These are phyloP conservation scores for Eumaeus atala DNA, from an alignment of 1,140 invertebrate genomes.

Conservation along the genomic window DNA sequence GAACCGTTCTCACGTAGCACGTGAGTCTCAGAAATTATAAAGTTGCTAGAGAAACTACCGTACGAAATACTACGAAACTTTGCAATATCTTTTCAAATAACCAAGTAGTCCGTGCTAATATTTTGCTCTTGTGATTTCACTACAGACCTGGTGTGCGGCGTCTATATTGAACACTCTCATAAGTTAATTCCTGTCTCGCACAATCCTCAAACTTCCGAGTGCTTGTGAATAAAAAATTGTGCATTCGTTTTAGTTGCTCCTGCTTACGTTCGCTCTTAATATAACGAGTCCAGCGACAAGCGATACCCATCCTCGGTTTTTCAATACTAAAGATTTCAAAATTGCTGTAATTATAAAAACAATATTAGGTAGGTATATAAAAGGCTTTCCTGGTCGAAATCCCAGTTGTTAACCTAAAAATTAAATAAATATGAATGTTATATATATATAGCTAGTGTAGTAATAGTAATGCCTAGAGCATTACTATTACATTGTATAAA, in stretches of 20 bases:
- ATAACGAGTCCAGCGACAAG: too few relatives aligned
- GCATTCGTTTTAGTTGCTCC: not conserved
- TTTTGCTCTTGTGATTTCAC: constrained; percentile 57
- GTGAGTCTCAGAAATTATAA: constrained; percentile 38
- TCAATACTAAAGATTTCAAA: too few relatives aligned
- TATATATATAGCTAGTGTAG: too few relatives aligned
- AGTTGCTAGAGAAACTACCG: constrained; percentile 45
- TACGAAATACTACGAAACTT: constrained; percentile 53
- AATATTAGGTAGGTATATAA: too few relatives aligned
- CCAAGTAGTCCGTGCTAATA: constrained; percentile 62
- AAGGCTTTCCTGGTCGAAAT: too few relatives aligned
- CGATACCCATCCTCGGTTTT: too few relatives aligned
- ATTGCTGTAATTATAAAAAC: too few relatives aligned
- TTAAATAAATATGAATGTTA: too few relatives aligned
- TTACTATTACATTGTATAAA: too few relatives aligned
- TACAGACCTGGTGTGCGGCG: constrained; percentile 39
- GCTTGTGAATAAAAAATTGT: constrained; percentile 41
- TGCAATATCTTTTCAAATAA: constrained; percentile 59
- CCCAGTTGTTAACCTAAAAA: too few relatives aligned
- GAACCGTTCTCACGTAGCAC: constrained; percentile 32
- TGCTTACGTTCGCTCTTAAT: too few relatives aligned
- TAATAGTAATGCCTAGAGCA: too few relatives aligned
- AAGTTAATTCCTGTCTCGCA: constrained; percentile 60
- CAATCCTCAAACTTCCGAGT: constrained; percentile 59
- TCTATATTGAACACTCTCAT: constrained; percentile 53